Conservation (phyloP, 2,888 invertebrate genomes). For the Melieria omissa region DNA sequence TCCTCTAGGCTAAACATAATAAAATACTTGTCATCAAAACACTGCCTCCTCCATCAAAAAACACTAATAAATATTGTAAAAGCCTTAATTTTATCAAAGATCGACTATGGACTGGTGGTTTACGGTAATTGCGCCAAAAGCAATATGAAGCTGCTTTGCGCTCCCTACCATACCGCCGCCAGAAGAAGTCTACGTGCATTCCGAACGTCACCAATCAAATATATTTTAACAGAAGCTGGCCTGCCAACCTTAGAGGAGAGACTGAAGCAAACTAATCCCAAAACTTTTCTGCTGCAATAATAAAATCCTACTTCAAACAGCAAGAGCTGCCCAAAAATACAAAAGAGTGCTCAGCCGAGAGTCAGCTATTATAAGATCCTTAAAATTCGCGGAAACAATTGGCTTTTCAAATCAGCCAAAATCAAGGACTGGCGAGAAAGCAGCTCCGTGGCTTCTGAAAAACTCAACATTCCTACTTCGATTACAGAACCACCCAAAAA, state of each 20-base stretch:
- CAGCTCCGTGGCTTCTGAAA: not conserved
- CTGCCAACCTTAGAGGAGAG: not conserved
- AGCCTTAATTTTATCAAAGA: not conserved
- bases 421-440: not conserved
- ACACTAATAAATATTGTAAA: not conserved
- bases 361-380: not conserved
- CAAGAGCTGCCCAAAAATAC: not conserved
- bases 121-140: not conserved
- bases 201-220: no score
- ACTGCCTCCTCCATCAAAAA: not conserved
- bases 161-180: no score
- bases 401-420: not conserved
- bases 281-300: not conserved
- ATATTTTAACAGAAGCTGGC: no score
- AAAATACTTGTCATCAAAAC: conserved; percentile 1
- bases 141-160: not conserved
- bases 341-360: not conserved
- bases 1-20: not conserved
- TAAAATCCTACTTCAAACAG: not conserved
- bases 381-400: not conserved
- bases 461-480: not conserved
- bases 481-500: not conserved
- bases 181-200: no score
- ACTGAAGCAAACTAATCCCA: not conserved
- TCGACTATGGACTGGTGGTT: not conserved